Evolutionary conservation across 2,888 invertebrate genomes (phyloP), one percentile per base, ranked within the genome.

Genomic region (Sturmia bella): DNA sequence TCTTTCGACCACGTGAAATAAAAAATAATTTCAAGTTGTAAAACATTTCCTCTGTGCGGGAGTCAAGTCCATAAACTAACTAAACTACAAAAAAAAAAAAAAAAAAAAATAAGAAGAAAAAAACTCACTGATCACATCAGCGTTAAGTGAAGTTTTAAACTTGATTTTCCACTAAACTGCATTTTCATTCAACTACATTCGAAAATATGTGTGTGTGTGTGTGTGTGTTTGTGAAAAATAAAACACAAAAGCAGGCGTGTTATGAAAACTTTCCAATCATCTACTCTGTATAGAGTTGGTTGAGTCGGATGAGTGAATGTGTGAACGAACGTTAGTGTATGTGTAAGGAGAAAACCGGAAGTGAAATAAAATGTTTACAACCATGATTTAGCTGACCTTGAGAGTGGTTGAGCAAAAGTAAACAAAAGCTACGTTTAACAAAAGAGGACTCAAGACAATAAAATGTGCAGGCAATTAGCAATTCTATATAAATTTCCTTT

Each of bases 361-460:
- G 82, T 82, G 24, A 54, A 69, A 17, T 37, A 32, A 68, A 56
- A 21, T 76, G 52, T 52, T 61, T 64, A 63, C 56, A 75, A 75
- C 76, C 64, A 82, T 82, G 50, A 77, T 70, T 70, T 63, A 77
- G 70, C 78, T 82, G 82, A 82, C 82, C 78, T 82, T 78, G 82
- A 78, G 78, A 66, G 57, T 59, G 57, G 21, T 15, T 52, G 32
- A 48, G 59, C 24, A 56, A 78, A 43, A 59, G 39, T 12, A 64
- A 64, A 52, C 2, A 66, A 63, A 61, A 27, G 11, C 13, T 5
- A 27, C n/a, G n/a, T n/a, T 59, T 32, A 59, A 19, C 5, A 15
- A 77, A 5, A 0, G 43, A 64, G n/a, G n/a, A n/a, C n/a, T 45
- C 6, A 6, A 4, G 27, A 27, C 6, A 27, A 27, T 27, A 6